Conservation (phyloP, 2,888 invertebrate genomes). For the Temnothorax ravouxi region DNA sequence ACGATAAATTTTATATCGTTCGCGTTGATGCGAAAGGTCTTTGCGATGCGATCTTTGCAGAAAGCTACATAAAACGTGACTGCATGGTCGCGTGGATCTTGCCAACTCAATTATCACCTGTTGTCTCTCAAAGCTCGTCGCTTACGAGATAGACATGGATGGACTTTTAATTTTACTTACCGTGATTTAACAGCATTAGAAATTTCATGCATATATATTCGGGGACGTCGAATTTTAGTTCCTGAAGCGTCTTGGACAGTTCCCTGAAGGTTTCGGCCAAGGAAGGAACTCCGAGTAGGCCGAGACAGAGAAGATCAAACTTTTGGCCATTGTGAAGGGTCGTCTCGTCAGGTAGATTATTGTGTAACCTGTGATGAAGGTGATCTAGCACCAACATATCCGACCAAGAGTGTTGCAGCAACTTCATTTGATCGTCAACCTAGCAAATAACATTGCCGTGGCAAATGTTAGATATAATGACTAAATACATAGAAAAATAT, state of each 20-base stretch:
- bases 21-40: neutral
- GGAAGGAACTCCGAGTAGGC: slow-evolving; percentile 94
- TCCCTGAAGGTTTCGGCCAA: slow-evolving; percentile 96
- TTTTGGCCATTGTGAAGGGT: slow-evolving; percentile 98
- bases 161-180: slow-evolving; percentile 88
- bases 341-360: slow-evolving; percentile 96
- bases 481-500: neutral
- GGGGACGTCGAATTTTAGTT: slow-evolving; percentile 97
- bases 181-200: slow-evolving; percentile 98
- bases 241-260: slow-evolving; percentile 95
- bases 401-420: slow-evolving; percentile 99
- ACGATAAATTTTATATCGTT: slow-evolving; percentile 3
- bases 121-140: slow-evolving; percentile 14
- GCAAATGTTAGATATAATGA: slow-evolving; percentile 9
- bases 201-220: slow-evolving; percentile 99
- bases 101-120: neutral
- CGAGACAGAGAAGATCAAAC: slow-evolving; percentile 96
- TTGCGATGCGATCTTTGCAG: neutral
- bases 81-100: neutral
- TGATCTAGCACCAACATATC: slow-evolving; percentile 99
- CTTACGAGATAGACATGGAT: neutral
- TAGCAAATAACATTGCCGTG: slow-evolving; percentile 85
- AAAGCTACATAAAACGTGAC: neutral
- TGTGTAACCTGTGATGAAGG: slow-evolving; percentile 98
- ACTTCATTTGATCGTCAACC: slow-evolving; percentile 99